Evolutionary conservation across 2,113 vertebrate genomes (phyloP), one percentile per base, ranked within the genome.

Genomic region (Meleagris gallopavo): DNA sequence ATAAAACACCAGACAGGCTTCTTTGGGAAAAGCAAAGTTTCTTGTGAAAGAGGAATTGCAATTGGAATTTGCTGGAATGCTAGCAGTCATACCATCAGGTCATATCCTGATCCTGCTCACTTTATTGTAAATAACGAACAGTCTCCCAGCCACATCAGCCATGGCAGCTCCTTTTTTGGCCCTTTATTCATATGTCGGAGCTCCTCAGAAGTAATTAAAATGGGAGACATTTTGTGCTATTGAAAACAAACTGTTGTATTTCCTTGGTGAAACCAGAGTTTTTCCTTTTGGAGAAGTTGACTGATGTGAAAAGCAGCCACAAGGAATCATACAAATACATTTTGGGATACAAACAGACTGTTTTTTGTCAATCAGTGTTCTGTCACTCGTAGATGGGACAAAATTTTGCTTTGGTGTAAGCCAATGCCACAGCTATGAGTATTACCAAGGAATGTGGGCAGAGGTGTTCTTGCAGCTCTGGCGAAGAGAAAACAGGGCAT

Each of bases 281-380:
- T 92, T 94, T 70, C 50, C 55, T 93, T 82, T 76, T 20, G 14
- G 46, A 95, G 86, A 91, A 96, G 64, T 34, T 96, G 95, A 92
- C 87, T 94, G 80, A 82, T 38, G 46, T 82, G 67, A 65, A 92
- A 96, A 94, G 72, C 34, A 96, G 94, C 88, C 65, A 41, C 64
- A 62, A 94, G 34, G 43, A 81, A 81, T 52, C 46, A 36, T 29
- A 65, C 0, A 5, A 60, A 71, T 78, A 41, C 38, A 71, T 38
- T 43, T 27, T 40, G 87, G 55, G 65, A 65, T 54, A 69, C 89
- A 90, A 87, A 89, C 41, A 92, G 66, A 41, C 82, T 93, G 79
- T 34, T 29, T n/a, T 95, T 91, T 93, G 89, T 93, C 89, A 86
- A 11, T 71, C 2, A 0, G 69, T 71, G n/a, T 46, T 54, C 43